phyloP scores from a whole-genome alignment of 2,113 vertebrate species.

The Python bivittatus region DNA sequence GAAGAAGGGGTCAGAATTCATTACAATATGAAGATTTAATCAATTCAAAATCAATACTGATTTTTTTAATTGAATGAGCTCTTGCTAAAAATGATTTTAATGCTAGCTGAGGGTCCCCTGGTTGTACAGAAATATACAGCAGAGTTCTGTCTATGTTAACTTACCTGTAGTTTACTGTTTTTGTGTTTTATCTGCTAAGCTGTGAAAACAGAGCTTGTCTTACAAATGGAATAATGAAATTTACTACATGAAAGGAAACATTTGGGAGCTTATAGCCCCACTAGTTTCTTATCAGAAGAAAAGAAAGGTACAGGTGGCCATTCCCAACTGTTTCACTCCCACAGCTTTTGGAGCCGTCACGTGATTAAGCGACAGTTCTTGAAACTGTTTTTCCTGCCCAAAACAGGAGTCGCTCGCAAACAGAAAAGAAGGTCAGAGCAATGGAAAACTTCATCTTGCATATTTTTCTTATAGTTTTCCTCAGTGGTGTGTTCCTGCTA shows the following conservation, averaged over 20 bases:
- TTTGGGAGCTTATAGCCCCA: neutral
- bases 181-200: neutral
- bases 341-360: neutral
- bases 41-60: neutral
- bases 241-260: neutral
- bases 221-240: neutral
- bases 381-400: fast-evolving
- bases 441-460: fast-evolving
- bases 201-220: neutral
- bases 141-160: neutral
- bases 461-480: constrained; percentile 24
- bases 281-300: constrained; percentile 50
- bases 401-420: fast-evolving
- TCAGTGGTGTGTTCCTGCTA: neutral
- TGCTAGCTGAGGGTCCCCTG: neutral
- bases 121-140: neutral
- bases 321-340: constrained; percentile 72
- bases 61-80: neutral
- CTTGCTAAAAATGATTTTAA: neutral
- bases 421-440: constrained; percentile 21
- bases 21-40: neutral
- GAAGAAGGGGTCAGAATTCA: neutral
- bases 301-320: constrained; percentile 31
- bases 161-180: neutral
- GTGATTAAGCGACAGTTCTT: neutral